Evolutionary conservation across 2,888 invertebrate genomes (phyloP).

Genomic region (Microchrysa polita): DNA sequence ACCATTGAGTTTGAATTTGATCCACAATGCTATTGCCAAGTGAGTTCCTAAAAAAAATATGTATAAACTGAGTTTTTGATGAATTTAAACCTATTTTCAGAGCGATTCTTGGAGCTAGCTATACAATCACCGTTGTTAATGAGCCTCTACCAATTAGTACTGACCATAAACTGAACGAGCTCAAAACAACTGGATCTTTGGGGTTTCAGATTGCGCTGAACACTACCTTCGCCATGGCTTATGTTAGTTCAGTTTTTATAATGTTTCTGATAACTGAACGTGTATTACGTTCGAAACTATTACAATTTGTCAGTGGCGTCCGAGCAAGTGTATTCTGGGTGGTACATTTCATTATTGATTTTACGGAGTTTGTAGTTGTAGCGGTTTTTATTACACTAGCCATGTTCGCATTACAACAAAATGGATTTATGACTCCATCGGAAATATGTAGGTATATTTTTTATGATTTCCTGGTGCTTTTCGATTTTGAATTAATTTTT

Average conservation of each 20-base stretch:
- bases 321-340: conserved; percentile 75
- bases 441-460: conserved; percentile 52
- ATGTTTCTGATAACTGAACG: conserved; percentile 74
- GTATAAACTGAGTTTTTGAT: too few relatives aligned
- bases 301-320: conserved; percentile 78
- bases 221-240: conserved; percentile 76
- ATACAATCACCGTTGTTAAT: conserved; percentile 67
- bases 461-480: too few relatives aligned
- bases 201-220: conserved; percentile 72
- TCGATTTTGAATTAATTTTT: neutral
- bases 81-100: conserved; percentile 14
- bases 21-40: conserved; percentile 69
- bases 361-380: conserved; percentile 52
- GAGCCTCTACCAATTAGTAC: conserved; percentile 74
- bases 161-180: conserved; percentile 66
- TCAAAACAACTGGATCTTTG: conserved; percentile 50
- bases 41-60: conserved; percentile 48
- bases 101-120: conserved; percentile 47
- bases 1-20: conserved; percentile 69
- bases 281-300: conserved; percentile 72
- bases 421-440: conserved; percentile 46
- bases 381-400: neutral
- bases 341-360: conserved; percentile 69
- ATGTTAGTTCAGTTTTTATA: conserved; percentile 71
- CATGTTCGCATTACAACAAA: conserved; percentile 23